Evolutionary conservation across 2,888 invertebrate species (phyloP), one percentile per base, ranked within the genome.

Genomic region (Aleiodes leptofemur): DNA sequence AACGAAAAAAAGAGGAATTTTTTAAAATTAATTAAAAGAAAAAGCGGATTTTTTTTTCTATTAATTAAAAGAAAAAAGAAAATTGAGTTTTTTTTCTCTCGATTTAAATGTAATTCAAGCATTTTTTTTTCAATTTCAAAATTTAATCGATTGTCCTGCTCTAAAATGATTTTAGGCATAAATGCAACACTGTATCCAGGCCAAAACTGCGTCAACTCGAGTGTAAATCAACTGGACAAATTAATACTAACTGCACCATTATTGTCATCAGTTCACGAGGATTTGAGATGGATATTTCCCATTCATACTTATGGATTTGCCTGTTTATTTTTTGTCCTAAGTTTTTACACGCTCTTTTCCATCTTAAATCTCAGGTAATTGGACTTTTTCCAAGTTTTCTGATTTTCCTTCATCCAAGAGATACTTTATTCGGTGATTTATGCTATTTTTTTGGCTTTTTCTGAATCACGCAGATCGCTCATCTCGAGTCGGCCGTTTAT

Each of bases 231-330:
- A 38, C 70, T 83, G 69, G 86, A 87, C 51, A 87, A 84, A 72
- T 66, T 85, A 72, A 77, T 88, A 43, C 81, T 88, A 59, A 84
- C 84, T 50, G 77, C 87, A 73, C 89, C 89, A 11, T 85, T 87
- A 14, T 83, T 83, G 84, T 81, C 76, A 48, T 83, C 87, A 14
- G 90, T 91, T 31, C 88, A 90, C 74, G 89, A 90, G 85, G 86
- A 90, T 70, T 86, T 92, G 79, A 88, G 87, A 79, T 91, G 91
- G 91, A 89, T 90, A 55, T 91, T 92, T 87, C 88, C 91, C 69
- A 83, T 92, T 53, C 92, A 93, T 84, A 90, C 90, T 14, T 92
- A 92, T 81, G 91, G 91, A 64, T 91, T 92, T 80, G 91, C 91
- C 74, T 90, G 91, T 78, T 90, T 92, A 74, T 92, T 92, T 87